phyloP scores from a whole-genome alignment of 2,797 vertebrate genomes.

The Masticophis lateralis region DNA sequence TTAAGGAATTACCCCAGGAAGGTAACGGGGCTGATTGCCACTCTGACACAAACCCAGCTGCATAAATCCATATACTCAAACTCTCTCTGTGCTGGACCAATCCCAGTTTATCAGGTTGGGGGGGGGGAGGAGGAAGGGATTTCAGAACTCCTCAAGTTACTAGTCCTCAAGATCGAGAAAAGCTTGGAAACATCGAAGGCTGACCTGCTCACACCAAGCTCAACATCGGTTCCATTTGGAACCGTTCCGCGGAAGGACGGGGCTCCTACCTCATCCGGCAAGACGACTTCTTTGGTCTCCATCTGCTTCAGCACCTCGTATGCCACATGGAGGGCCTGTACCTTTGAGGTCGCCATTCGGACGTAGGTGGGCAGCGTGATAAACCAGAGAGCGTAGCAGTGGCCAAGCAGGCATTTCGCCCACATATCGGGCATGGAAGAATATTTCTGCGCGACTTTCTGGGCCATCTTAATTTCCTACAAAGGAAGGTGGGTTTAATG shows the following conservation, averaged over 20 bases:
- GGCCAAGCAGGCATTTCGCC: slow-evolving; percentile 90
- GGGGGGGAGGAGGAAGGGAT: too few species aligned
- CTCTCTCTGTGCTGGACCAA: too few species aligned
- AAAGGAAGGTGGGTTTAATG: background rate
- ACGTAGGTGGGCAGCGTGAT: slow-evolving; percentile 90
- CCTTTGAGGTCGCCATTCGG: slow-evolving; percentile 78
- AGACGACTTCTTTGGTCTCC: slow-evolving; percentile 88
- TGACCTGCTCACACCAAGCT: too few species aligned
- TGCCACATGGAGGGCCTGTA: slow-evolving; percentile 82
- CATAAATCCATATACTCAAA: too few species aligned
- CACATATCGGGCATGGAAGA: slow-evolving; percentile 86
- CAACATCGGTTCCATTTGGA: background rate
- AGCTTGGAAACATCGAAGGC: too few species aligned
- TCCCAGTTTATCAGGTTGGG: too few species aligned
- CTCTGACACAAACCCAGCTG: too few species aligned
- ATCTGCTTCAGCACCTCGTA: slow-evolving; percentile 91
- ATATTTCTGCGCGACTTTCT: slow-evolving; percentile 88
- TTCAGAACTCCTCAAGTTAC: too few species aligned
- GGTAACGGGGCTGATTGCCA: too few species aligned
- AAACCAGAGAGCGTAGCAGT: slow-evolving; percentile 96
- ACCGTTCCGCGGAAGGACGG: background rate
- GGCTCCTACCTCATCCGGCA: slow-evolving; percentile 85
- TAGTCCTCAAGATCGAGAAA: too few species aligned
- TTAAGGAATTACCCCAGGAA: too few species aligned
- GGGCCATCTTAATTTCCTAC: slow-evolving; percentile 92